phyloP scores from a whole-genome alignment of 1,140 invertebrate genomes.

The Leptopilina clavipes region DNA sequence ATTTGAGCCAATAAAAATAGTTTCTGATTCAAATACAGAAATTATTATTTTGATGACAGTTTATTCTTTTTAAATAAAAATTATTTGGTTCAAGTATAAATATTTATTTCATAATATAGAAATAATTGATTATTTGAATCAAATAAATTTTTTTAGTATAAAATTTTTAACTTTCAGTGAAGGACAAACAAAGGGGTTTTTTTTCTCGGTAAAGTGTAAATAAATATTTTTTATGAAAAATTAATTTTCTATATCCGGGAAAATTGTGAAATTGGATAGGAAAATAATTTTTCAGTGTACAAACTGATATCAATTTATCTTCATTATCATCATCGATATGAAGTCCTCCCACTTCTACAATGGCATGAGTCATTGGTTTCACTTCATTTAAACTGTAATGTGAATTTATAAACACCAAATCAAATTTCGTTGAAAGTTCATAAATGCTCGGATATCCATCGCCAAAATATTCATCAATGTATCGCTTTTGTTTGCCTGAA shows the following conservation, averaged over 20 bases:
- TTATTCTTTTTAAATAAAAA: no score
- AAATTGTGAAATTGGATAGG: no score
- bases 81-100: no score
- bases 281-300: no score
- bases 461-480: constrained; percentile 73
- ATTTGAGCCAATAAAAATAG: constrained; percentile 53
- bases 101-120: no score
- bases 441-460: constrained; percentile 69
- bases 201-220: no score
- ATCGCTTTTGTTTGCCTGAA: constrained; percentile 58
- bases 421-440: constrained; percentile 3
- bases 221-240: no score
- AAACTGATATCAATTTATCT: constrained; percentile 3
- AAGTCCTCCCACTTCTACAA: constrained; percentile 65
- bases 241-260: constrained; percentile 77
- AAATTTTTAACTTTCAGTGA: no score
- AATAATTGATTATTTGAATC: no score
- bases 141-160: no score
- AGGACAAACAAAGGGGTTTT: no score
- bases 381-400: constrained; percentile 59
- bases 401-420: constrained; percentile 51
- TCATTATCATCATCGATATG: constrained; percentile 46
- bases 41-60: no score
- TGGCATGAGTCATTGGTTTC: constrained; percentile 57
- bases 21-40: constrained; percentile 73